Conservation (phyloP, 1,140 invertebrate species). For the Anastrepha obliqua region DNA sequence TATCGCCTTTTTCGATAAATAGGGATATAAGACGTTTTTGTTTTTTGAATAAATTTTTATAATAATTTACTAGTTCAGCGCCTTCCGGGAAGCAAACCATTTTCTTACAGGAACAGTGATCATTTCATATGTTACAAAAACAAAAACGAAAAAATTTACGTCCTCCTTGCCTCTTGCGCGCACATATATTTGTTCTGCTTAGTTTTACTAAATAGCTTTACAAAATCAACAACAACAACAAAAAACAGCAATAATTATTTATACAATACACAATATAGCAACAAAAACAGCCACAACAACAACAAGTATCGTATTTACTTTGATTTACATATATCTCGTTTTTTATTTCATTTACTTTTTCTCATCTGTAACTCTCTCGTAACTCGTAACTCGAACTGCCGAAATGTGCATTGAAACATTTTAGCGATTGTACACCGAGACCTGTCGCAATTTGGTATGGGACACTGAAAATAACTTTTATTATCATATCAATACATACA, state of each 20-base stretch:
- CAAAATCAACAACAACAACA: not conserved
- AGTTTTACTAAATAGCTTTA: constrained; percentile 6
- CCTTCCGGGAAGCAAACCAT: too few species aligned
- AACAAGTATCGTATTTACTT: constrained; percentile 46
- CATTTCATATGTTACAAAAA: too few species aligned
- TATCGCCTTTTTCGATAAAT: too few species aligned
- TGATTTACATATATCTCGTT: constrained; percentile 35
- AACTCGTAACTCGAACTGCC: constrained; percentile 48
- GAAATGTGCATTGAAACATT: constrained; percentile 59
- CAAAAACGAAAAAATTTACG: too few species aligned
- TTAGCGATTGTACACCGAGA: constrained; percentile 74
- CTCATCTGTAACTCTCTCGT: constrained; percentile 34
- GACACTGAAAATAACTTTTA: constrained; percentile 57
- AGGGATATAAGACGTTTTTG: too few species aligned
- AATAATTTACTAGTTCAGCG: too few species aligned
- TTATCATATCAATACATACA: constrained; percentile 38
- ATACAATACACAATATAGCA: constrained; percentile 28
- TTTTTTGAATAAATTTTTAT: too few species aligned
- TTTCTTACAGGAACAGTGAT: too few species aligned
- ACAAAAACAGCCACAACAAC: not conserved
- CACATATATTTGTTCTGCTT: constrained; percentile 1
- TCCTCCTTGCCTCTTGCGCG: not conserved
- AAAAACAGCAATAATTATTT: not conserved
- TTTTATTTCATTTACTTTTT: constrained; percentile 48
- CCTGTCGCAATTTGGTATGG: constrained; percentile 75